These are phyloP conservation scores for Larimichthys crocea DNA, from an alignment of 2,113 vertebrate genomes.

Conservation along the genomic window DNA sequence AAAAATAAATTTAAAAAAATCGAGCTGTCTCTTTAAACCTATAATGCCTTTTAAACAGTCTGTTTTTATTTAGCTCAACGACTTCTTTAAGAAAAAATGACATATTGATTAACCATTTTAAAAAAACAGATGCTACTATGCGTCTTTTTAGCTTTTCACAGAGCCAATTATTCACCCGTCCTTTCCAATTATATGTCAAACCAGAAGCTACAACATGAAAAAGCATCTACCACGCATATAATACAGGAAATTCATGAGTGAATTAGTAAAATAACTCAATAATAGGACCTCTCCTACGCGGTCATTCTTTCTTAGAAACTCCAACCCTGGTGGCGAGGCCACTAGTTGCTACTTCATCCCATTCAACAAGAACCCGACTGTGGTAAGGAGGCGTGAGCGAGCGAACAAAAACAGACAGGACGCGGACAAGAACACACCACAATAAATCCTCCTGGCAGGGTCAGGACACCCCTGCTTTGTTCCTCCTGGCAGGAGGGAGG, in stretches of 20 bases:
- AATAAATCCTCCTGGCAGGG: conserved; percentile 77
- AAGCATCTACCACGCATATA: neutral
- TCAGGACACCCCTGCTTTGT: conserved; percentile 74
- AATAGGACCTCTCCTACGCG: neutral
- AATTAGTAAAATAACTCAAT: neutral
- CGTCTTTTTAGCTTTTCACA: neutral
- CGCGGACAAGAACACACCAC: conserved; percentile 50
- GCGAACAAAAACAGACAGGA: conserved; percentile 62
- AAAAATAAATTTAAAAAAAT: conserved; percentile 1
- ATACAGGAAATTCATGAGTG: neutral
- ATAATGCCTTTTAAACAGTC: neutral
- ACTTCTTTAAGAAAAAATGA: neutral
- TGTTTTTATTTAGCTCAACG: neutral
- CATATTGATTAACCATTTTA: neutral
- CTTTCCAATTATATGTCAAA: neutral
- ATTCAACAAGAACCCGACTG: conserved; percentile 39
- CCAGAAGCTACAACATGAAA: neutral
- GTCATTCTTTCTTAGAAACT: conserved; percentile 20
- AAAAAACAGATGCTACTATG: neutral
- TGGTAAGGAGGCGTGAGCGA: conserved; percentile 42
- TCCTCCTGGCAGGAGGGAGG: conserved; percentile 70
- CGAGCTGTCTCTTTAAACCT: neutral
- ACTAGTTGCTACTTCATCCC: conserved; percentile 58
- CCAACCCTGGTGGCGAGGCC: conserved; percentile 29
- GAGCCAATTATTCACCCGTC: neutral